Conservation (phyloP, 2,797 vertebrate genomes). For the Sebastes alutus region DNA sequence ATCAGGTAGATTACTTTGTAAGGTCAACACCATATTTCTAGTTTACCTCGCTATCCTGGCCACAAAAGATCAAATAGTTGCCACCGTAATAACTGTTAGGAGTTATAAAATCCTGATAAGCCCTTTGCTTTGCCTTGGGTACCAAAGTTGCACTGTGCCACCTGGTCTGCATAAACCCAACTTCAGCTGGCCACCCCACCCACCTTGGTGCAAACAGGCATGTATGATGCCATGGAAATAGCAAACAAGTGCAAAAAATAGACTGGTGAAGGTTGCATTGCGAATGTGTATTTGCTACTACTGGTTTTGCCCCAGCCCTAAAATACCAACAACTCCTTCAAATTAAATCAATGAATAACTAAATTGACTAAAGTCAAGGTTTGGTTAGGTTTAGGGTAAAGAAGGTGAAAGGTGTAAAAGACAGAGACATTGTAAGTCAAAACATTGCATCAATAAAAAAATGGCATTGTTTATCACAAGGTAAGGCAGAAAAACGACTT, state of each 20-base stretch:
- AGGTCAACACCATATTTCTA: background rate
- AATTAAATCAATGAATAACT: background rate
- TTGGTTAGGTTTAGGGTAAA: background rate
- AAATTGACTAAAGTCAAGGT: background rate
- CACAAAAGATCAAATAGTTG: background rate
- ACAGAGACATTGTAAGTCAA: background rate
- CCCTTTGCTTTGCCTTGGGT: background rate
- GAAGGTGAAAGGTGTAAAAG: background rate
- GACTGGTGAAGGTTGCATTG: background rate
- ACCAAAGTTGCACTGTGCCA: background rate
- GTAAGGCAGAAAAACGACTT: background rate
- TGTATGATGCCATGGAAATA: background rate
- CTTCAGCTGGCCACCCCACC: background rate
- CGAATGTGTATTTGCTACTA: background rate
- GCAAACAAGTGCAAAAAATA: background rate
- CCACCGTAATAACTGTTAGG: background rate
- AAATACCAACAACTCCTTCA: background rate
- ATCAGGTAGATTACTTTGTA: background rate
- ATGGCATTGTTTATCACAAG: background rate
- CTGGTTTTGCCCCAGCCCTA: background rate
- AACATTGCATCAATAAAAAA: background rate
- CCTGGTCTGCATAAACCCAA: background rate
- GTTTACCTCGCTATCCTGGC: background rate
- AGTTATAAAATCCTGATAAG: background rate
- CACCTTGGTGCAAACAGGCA: background rate